A percentile compares a stretch with the other conserved stretches of the same genome.
phyloP scores from a whole-genome alignment of 2,113 vertebrate genomes.

The Noturus placidus region DNA sequence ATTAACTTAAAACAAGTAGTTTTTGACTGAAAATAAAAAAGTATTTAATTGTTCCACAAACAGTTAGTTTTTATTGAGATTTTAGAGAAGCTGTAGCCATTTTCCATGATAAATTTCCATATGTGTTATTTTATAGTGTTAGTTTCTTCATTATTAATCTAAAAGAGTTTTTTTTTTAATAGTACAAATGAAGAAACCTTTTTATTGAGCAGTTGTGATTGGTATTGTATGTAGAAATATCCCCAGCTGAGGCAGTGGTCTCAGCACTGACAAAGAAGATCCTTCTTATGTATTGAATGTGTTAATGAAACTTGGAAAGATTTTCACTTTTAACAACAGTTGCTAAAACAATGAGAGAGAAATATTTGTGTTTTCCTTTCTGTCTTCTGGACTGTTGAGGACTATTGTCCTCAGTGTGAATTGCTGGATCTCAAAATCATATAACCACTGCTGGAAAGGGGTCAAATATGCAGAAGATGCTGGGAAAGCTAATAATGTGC shows the following conservation, averaged over 20 bases:
- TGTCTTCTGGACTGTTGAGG: slow-evolving; percentile 7
- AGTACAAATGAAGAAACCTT: background rate
- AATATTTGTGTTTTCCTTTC: background rate
- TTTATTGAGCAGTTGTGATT: background rate
- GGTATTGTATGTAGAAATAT: background rate
- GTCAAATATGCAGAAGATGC: too few species aligned
- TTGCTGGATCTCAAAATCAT: too few species aligned
- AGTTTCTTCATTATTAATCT: background rate
- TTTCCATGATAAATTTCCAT: background rate
- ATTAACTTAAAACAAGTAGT: background rate
- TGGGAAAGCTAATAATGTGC: too few species aligned
- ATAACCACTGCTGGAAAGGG: too few species aligned
- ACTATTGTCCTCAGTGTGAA: too few species aligned
- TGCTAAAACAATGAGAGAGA: background rate
- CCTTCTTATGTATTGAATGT: background rate
- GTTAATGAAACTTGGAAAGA: background rate
- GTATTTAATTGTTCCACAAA: background rate
- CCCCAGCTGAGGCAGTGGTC: background rate
- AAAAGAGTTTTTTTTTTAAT: background rate
- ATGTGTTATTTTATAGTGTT: background rate
- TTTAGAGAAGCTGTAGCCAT: background rate
- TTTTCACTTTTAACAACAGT: background rate
- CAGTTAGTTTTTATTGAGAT: background rate
- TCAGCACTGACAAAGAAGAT: background rate
- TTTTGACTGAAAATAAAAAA: background rate